Evolutionary conservation across 1,140 invertebrate species (phyloP), one percentile per base, ranked within the genome.

Genomic region (Bacillus rossius): DNA sequence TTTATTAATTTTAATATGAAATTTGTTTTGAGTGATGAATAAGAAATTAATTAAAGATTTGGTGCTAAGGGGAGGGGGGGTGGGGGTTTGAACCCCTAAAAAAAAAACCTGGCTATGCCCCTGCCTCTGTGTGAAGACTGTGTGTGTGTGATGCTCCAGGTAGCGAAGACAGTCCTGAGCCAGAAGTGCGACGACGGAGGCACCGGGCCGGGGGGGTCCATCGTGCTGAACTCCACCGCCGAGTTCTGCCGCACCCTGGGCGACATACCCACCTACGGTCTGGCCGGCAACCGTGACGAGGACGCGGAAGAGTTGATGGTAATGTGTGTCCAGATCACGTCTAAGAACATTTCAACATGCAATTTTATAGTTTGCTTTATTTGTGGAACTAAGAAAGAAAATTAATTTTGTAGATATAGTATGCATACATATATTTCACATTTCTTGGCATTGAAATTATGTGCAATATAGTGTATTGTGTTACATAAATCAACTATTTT

Each of bases 201-300:
- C 38, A 66, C 69, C 53, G 73, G 74, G 22, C 49, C 68, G 43
- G 52, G 52, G 7, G 79, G 80, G 1, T 62, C 72, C 60, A 96
- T 98, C 64, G 82, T 92, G 26, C 74, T 98, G 26, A 96, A 98
- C 78, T 86, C 93, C 13, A 98, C 94, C 0, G 94, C 94, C 1
- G 96, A 99, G 78, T 99, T 98, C 79, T 98, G 96, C 73, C 82
- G 96, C 63, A 95, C 93, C 38, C 77, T 99, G 2, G 94, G 96
- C 20, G 94, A 98, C 72, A 96, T 97, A 67, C 94, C 94, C 37
- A 96, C 91, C 0, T 93, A 94, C 73, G 90, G 92, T 14, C 83
- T 89, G 69, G 84, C 92, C 45, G 90, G 92, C 37, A 94, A 95
- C 74, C 77, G 92, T 59, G 91, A 93, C 69, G 89, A 89, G 75